phyloP scores from a whole-genome alignment of 2,888 invertebrate genomes.

The Agrilus biguttatus region DNA sequence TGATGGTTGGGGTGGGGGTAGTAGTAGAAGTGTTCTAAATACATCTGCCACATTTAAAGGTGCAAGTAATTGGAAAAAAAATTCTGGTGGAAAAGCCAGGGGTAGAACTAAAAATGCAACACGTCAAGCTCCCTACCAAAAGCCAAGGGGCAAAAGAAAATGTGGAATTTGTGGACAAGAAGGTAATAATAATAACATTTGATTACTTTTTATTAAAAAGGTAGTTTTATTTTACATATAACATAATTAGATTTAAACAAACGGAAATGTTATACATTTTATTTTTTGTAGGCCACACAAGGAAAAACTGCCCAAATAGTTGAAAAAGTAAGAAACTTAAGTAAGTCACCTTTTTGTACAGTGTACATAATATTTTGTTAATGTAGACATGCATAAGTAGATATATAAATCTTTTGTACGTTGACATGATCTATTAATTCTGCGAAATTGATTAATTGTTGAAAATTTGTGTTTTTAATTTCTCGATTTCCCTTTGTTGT shows the following conservation, averaged over 20 bases:
- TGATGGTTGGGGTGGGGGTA: slow-evolving; percentile 19
- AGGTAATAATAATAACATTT: slow-evolving; percentile 37
- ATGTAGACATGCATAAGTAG: neutral
- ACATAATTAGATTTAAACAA: neutral
- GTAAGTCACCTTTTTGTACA: neutral
- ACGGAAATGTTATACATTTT: neutral
- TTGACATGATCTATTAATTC: neutral
- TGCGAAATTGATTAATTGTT: neutral
- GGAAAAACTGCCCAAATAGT: slow-evolving; percentile 9
- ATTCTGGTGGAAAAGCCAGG: slow-evolving; percentile 1
- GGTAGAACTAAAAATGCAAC: slow-evolving; percentile 10
- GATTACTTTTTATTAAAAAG: neutral
- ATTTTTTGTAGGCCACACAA: slow-evolving; percentile 31
- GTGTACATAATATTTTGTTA: neutral
- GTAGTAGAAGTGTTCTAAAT: slow-evolving; percentile 10
- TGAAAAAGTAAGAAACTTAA: slow-evolving; percentile 2
- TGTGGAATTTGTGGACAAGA: slow-evolving; percentile 62
- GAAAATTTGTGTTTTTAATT: slow-evolving; percentile 21
- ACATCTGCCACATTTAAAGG: slow-evolving; percentile 7
- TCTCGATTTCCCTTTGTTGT: slow-evolving; percentile 41
- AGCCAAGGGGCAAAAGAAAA: slow-evolving; percentile 33
- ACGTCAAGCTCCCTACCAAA: slow-evolving; percentile 16
- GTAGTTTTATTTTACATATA: neutral
- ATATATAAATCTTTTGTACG: neutral
- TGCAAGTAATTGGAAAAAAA: slow-evolving; percentile 1